Conservation (phyloP, 2,888 invertebrate species). For the Aquatica leii region DNA sequence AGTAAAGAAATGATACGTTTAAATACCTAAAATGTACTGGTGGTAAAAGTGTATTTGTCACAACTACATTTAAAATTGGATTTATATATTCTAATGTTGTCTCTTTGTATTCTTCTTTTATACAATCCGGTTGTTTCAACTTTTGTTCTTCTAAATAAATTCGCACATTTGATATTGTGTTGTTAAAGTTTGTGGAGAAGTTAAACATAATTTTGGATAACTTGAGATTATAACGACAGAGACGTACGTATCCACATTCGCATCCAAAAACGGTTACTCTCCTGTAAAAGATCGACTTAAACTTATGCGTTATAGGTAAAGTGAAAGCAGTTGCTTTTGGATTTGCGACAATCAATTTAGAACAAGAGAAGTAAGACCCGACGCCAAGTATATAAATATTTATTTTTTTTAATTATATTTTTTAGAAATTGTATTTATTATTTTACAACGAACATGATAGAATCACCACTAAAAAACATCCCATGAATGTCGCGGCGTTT, state of each 20-base stretch:
- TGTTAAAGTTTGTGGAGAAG: slow-evolving; percentile 65
- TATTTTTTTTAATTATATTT: too few relatives aligned
- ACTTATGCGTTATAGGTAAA: background rate
- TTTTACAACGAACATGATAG: too few relatives aligned
- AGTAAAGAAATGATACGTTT: background rate
- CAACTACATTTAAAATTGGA: slow-evolving; percentile 64
- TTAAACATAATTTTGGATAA: slow-evolving; percentile 61
- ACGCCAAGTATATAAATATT: too few relatives aligned
- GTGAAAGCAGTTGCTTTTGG: too few relatives aligned
- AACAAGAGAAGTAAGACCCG: too few relatives aligned
- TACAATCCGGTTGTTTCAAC: slow-evolving; percentile 46
- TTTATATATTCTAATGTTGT: slow-evolving; percentile 33
- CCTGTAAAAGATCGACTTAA: slow-evolving; percentile 55
- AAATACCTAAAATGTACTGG: slow-evolving; percentile 68
- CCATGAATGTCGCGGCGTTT: too few relatives aligned
- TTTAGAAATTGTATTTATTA: too few relatives aligned
- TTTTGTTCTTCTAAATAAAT: slow-evolving; percentile 58
- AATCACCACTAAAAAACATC: too few relatives aligned
- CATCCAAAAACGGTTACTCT: slow-evolving; percentile 68
- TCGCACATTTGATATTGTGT: slow-evolving; percentile 65
- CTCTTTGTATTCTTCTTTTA: slow-evolving; percentile 41
- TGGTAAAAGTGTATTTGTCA: slow-evolving; percentile 65
- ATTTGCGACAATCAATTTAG: too few relatives aligned
- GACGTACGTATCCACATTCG: slow-evolving; percentile 68
- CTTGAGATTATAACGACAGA: slow-evolving; percentile 63